phyloP scores from a whole-genome alignment of 2,888 invertebrate species.

The Ormyrus thymus region DNA sequence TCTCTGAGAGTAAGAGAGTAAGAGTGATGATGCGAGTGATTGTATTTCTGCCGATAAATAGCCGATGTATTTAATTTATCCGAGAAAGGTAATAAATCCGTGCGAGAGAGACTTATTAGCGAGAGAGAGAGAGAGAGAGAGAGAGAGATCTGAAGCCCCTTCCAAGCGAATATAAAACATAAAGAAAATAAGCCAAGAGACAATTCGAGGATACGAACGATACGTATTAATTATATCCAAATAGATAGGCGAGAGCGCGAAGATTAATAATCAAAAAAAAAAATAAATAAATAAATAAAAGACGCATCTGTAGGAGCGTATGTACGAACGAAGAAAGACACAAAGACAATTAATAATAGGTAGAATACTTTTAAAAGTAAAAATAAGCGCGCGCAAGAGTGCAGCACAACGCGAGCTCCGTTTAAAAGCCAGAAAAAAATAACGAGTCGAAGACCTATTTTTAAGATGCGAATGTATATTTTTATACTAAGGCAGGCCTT shows the following conservation, averaged over 20 bases:
- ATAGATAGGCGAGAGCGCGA: constrained; percentile 3
- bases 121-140: constrained; percentile 11
- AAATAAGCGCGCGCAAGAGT: constrained; percentile 54
- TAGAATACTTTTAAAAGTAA: constrained; percentile 28
- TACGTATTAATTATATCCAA: constrained; percentile 35
- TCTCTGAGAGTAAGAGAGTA: background rate
- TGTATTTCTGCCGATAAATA: constrained; percentile 6
- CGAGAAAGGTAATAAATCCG: background rate
- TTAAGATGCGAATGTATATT: constrained; percentile 75
- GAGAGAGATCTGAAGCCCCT: constrained; percentile 36
- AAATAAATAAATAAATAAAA: constrained; percentile 2
- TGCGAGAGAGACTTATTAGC: background rate
- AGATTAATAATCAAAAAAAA: background rate
- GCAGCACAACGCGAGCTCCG: constrained; percentile 62
- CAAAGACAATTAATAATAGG: constrained; percentile 27
- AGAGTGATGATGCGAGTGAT: constrained; percentile 4
- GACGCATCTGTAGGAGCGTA: background rate
- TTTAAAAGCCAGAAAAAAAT: constrained; percentile 59
- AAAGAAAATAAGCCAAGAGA: background rate
- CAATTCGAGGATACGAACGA: constrained; percentile 6
- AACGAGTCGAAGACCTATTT: constrained; percentile 73
- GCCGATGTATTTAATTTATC: constrained; percentile 1
- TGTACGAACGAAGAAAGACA: constrained; percentile 15
- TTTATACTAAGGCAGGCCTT: constrained; percentile 75
- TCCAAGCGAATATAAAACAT: constrained; percentile 26